Base-by-base conservation (phyloP, 64 coral and sea anemone species). In the Hydrozoanthus tunicans region DNA sequence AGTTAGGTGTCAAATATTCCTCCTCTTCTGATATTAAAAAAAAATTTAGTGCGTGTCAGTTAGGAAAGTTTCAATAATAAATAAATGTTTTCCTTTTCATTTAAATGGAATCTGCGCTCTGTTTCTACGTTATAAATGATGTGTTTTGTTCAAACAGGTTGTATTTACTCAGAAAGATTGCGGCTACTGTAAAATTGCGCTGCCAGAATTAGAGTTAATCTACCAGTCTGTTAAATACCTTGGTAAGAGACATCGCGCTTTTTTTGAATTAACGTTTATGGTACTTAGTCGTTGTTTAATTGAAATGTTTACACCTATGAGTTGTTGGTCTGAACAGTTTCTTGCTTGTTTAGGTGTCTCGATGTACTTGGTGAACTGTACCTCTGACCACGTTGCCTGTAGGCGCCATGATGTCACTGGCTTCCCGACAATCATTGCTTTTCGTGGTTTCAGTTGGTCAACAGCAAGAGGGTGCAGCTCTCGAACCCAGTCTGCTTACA, bases 391-490 rank as follows among this genome's bases (percentile, higher is more conserved):
- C 53, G 15, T 62, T 9, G 86, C 72, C 15, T 95, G 96, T 57
- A 80, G 76, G n/a, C 82, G 82, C 61, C 90, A 93, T 78, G 77
- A 91, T 54, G 77, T 98, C 51, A 95, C 92, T 90, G 96, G 96
- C 10, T 98, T 89, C 73, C 96, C 96, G 62, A 93, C 96, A 72
- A 56, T 98, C 11, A 98, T 90, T 72, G 92, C 94, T 53, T 98
- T 93, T 90, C 96, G 96, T 32, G 95, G 92, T 80, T 83, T 98
- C 51, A 95, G 94, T 67, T 98, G 96, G 96, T 91, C 93, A 70
- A 71, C 77, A 73, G 81, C 89, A 11, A 83, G 57, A 25, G 88
- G 62, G 9, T 98, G 96, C 77, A 80, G 58, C 13, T 86, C 91
- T 74, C 82, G 74, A 10, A 83, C 82, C 56, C 77, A 91, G 24